Evolutionary conservation across 2,113 vertebrate species (phyloP), one percentile per base, ranked within the genome.

Genomic region (Heterochromis multidens): DNA sequence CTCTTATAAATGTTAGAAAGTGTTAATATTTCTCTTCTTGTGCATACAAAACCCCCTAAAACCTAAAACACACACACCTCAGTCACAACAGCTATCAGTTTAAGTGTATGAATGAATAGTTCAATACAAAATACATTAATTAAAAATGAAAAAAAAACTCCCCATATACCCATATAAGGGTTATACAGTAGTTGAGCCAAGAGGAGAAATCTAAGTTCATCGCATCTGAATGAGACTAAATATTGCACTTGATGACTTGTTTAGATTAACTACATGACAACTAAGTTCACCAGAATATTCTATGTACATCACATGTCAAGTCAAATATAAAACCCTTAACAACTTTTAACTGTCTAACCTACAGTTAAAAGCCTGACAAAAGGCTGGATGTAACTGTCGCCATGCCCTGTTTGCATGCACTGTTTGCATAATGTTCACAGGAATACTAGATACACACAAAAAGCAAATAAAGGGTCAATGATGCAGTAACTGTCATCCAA

Each of bases 381-480:
- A 1, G 33, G 10, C 76, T 54, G 37, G 4, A 65, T 31, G 74
- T 83, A 88, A 86, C 89, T 93, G 90, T 61, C 56, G 43, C 25
- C 27, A 0, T 19, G 3, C 1, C 1, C 35, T 61, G 74, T 94
- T 94, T 93, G 89, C 89, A 88, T 90, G 49, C 13, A 13, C 58
- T 3, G 27, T 93, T 93, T 93, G 87, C 90, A 89, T 83, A 87
- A 7, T 7, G n/a, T 14, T 59, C 21, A 21, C 54, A 12, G 17
- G 62, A 77, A 33, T 3, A 70, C 8, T 2, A 25, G 43, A 60
- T 31, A 56, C 23, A 82, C 27, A 61, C 2, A 19, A 40, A 76
- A 83, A 70, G 54, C 65, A 82, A 83, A 83, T 31, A 54, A 12
- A 74, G 46, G 25, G 46, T 13, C 11, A 74, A 12, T 8, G 43